These are phyloP conservation scores for Propithecus coquereli DNA, from an alignment of 2,113 vertebrate species.

Conservation along the genomic window DNA sequence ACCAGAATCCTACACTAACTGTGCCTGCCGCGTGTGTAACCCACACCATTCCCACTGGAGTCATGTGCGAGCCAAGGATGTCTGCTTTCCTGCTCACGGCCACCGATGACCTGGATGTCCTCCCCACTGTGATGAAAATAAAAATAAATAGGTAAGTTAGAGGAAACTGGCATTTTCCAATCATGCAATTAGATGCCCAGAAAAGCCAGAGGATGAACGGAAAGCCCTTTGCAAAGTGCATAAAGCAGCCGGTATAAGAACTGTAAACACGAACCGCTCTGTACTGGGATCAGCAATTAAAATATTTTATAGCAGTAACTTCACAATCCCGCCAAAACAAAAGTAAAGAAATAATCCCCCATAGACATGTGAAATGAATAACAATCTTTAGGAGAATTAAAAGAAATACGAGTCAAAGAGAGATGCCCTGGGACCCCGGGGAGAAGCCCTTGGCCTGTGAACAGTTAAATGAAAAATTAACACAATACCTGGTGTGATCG, in stretches of 20 bases:
- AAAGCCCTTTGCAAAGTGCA: background rate
- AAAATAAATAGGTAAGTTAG: background rate
- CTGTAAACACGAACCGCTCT: background rate
- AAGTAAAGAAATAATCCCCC: background rate
- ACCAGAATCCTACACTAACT: background rate
- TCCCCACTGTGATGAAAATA: background rate
- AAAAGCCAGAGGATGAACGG: background rate
- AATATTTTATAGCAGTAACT: background rate
- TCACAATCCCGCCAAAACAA: too few relatives aligned
- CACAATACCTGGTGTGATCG: rapidly evolving
- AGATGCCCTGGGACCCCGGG: rapidly evolving
- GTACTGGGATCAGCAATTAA: background rate
- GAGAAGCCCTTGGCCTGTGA: rapidly evolving
- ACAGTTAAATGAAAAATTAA: background rate
- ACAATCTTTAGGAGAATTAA: background rate
- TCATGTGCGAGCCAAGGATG: rapidly evolving
- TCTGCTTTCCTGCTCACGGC: background rate
- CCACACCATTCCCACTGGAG: background rate
- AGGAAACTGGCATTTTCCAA: background rate
- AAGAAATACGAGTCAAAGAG: background rate
- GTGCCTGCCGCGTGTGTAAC: rapidly evolving
- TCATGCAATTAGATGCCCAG: background rate
- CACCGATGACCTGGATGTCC: background rate
- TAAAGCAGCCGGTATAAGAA: background rate
- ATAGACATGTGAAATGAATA: background rate